phyloP scores from a whole-genome alignment of 2,888 invertebrate species.

The Dysmachus trigonus region DNA sequence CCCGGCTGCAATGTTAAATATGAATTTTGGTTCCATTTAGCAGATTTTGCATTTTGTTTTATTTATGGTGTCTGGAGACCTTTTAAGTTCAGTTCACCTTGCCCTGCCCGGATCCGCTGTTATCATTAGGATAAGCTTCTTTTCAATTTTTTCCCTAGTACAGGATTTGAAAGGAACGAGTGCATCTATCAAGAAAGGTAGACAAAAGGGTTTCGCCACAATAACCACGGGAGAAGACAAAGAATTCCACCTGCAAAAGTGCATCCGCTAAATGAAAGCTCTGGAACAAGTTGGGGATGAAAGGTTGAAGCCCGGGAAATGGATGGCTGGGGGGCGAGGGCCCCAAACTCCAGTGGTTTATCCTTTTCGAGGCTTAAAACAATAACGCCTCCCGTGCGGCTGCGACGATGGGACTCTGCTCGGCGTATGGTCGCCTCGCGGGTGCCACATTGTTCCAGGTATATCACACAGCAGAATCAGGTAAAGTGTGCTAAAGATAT shows the following conservation, averaged over 20 bases:
- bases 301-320: neutral
- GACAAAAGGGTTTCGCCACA: slow-evolving; percentile 18
- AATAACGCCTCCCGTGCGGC: neutral
- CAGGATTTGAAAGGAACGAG: neutral
- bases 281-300: slow-evolving; percentile 18
- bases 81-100: neutral
- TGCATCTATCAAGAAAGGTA: slow-evolving; percentile 4
- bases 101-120: neutral
- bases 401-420: neutral
- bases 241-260: slow-evolving; percentile 22
- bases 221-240: slow-evolving; percentile 6
- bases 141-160: neutral
- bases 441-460: neutral
- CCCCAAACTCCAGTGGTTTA: neutral
- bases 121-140: slow-evolving; percentile 12
- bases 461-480: slow-evolving; percentile 20
- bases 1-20: neutral
- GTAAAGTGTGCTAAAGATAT: slow-evolving; percentile 4
- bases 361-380: neutral
- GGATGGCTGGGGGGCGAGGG: neutral
- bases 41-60: neutral
- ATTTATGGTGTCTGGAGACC: neutral
- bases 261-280: slow-evolving; percentile 28
- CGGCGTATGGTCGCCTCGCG: neutral
- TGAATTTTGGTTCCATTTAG: neutral